Evolutionary conservation across 53 echinoderm and acorn worm species (phyloP).

Genomic region (Echinarachnius parma): DNA sequence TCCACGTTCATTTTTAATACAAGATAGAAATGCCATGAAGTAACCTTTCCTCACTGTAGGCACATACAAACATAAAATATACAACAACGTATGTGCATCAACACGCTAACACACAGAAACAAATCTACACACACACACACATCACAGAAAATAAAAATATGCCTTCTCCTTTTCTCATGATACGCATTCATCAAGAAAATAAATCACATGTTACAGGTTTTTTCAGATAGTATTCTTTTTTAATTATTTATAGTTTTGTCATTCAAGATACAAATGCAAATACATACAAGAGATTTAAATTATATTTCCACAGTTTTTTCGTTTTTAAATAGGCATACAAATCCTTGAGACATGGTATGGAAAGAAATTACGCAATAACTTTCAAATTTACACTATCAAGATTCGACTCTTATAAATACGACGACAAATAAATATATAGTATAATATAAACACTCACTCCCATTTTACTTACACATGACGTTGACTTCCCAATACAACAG

Average conservation of each 20-base stretch:
- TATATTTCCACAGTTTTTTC: constrained; percentile 13
- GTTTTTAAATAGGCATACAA: constrained; percentile 29
- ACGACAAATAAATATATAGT: constrained; percentile 34
- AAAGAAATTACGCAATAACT: not conserved
- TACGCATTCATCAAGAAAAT: no score
- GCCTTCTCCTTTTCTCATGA: no score
- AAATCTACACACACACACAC: no score
- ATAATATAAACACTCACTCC: not conserved
- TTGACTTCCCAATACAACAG: not conserved
- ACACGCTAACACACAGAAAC: no score
- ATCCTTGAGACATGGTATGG: constrained; percentile 4
- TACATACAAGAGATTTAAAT: constrained; percentile 46
- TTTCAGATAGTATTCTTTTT: constrained; percentile 18
- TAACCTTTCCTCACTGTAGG: no score
- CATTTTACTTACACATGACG: not conserved
- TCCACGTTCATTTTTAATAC: no score
- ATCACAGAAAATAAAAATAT: no score
- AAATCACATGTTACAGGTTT: no score
- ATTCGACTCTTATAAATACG: constrained; percentile 40
- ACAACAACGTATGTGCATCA: no score
- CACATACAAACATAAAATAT: no score
- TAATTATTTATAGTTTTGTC: constrained; percentile 43
- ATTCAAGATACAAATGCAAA: constrained; percentile 44
- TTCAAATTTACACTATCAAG: constrained; percentile 34
- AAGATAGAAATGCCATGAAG: no score